Percentiles rank a stretch among this genome's conserved stretches.
phyloP scores from a whole-genome alignment of 1,140 invertebrate species.

The Panagrolaimus sp. region DNA sequence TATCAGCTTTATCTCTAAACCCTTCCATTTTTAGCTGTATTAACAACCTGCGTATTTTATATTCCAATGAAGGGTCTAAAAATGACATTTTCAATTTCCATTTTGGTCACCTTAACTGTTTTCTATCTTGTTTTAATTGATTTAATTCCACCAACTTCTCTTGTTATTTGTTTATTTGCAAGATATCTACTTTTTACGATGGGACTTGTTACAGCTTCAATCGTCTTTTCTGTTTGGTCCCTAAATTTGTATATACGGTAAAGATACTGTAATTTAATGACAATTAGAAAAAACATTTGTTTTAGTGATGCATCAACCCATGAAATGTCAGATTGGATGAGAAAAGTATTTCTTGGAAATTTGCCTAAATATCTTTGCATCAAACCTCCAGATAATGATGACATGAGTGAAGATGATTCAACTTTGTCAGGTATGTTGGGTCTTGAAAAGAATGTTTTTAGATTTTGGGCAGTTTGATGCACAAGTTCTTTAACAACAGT shows the following conservation, averaged over 20 bases:
- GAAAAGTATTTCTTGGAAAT: slow-evolving; percentile 77
- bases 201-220: slow-evolving; percentile 95
- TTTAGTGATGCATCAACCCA: slow-evolving; percentile 63
- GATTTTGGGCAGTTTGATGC: no score
- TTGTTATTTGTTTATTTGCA: slow-evolving; percentile 91
- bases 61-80: slow-evolving; percentile 94
- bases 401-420: slow-evolving; percentile 20
- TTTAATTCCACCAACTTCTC: slow-evolving; percentile 94
- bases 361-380: slow-evolving; percentile 65
- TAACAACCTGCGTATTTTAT: slow-evolving; percentile 77
- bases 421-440: no score
- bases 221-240: slow-evolving; percentile 94
- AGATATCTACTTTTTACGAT: slow-evolving; percentile 99
- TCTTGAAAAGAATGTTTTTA: no score
- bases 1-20: no score
- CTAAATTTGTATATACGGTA: slow-evolving; percentile 87
- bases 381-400: slow-evolving; percentile 53
- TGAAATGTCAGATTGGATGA: slow-evolving; percentile 87
- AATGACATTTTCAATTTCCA: slow-evolving; percentile 94
- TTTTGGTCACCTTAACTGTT: slow-evolving; percentile 96
- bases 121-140: slow-evolving; percentile 89
- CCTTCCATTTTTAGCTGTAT: slow-evolving; percentile 60
- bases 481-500: no score
- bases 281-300: no score
- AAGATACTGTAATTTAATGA: no score